Evolutionary conservation across 2,888 invertebrate species (phyloP), one percentile per base, ranked within the genome.

Genomic region (Phrixothrix hirtus): DNA sequence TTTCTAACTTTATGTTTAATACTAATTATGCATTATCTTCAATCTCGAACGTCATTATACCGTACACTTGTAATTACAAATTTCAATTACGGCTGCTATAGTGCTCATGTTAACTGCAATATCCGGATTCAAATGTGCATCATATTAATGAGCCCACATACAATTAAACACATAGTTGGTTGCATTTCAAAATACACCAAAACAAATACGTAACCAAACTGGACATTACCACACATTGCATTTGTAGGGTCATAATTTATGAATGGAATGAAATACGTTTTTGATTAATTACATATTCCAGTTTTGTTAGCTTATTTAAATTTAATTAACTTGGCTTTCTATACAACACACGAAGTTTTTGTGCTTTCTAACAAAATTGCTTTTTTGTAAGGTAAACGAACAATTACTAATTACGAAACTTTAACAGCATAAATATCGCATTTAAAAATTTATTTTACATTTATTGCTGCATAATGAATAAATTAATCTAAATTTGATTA

Each of bases 21-120:
- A 43, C 47, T 43, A 42, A 53, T 53, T 48, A 53, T 39, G 30
- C 15, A 29, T 53, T 36, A 53, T 53, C 46, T 26, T 7, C 31
- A 12, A 47, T 47, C 35, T 27, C 16, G 30, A 49, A 49, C 26
- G 43, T 42, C 43, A 49, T 43, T 43, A 43, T 37, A 25, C 21
- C 49, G 52, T 60, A 54, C 51, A 50, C 38, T 45, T 52, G 50
- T 55, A 57, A 59, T 59, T 53, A 55, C 57, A 39, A 59, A 59
- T 57, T 59, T 51, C 58, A 57, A 57, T 59, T 59, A 53, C 58
- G 52, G 59, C 55, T 57, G 52, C 44, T 6, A 50, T 53, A 38
- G 50, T 59, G 59, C 58, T 59, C 57, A 57, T 37, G 49, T 55
- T 47, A 59, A 50, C 54, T 39, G 47, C 58, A 60, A 59, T 59